Base-by-base conservation (phyloP, 2,888 invertebrate species). In the Teinopalpus imperialis region DNA sequence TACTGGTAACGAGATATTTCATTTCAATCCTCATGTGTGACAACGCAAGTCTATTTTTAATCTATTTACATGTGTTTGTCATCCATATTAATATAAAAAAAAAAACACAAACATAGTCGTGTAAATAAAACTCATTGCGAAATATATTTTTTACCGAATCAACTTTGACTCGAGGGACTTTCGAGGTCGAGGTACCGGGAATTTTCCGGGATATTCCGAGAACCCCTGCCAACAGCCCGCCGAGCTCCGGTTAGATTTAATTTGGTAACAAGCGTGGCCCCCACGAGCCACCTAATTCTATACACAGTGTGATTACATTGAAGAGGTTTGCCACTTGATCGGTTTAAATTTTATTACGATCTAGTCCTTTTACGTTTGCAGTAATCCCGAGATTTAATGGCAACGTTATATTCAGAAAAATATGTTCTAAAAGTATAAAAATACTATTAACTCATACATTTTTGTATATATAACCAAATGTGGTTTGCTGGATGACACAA, bases 181-280 rank as follows among this genome's bases (percentile, higher is more conserved):
- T 12, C 42, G 41, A 26, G 39, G 42, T 24, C 36, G 20, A 42
- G 24, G 45, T 47, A 44, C 43, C 41, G 30, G 31, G 44, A 44
- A 46, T 44, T 30, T 36, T 32, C 32, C 45, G 30, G 45, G 26
- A 31, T 43, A 44, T 51, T 51, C 54, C 37, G 6, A 29, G 51
- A 52, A 51, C 32, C 12, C 56, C 59, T 49, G 47, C 31, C 49
- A 32, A 60, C 59, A 56, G 55, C 52, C 32, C 56, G 56, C 52
- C 32, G 56, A 56, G 63, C 65, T 54, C 56, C 48, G 41, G 54
- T 49, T 54, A 59, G 53, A 57, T 62, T 63, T 63, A 64, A 61
- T 59, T 61, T 53, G 47, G 57, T 53, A 42, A 41, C 41, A 31
- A 30, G 12, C 42, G 39, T 35, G 51, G 51, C 53, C 48, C 36